Percentiles rank a stretch among this genome's conserved stretches.
Evolutionary conservation across 2,113 vertebrate genomes (phyloP).

Genomic region (Chloropsis hardwickii): DNA sequence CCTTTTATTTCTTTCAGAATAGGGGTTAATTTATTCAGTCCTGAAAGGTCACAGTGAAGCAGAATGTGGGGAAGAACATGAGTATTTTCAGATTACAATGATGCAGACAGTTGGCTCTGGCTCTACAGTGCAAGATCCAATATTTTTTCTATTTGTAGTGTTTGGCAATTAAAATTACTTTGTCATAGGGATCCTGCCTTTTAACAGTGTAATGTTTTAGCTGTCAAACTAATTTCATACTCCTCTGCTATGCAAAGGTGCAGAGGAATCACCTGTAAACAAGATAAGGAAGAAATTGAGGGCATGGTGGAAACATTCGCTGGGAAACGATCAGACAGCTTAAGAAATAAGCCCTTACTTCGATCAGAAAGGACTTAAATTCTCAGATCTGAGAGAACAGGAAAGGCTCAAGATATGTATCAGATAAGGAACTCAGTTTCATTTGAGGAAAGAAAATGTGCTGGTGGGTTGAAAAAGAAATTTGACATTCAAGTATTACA

Average conservation of each 20-base stretch:
- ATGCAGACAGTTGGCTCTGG: background rate
- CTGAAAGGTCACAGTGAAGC: background rate
- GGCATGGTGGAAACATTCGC: background rate
- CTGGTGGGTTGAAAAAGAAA: background rate
- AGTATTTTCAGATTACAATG: background rate
- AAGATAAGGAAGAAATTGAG: background rate
- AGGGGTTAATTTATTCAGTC: background rate
- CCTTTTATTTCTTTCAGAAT: background rate
- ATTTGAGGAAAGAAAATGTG: background rate
- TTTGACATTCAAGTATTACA: background rate
- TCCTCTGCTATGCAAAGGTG: background rate
- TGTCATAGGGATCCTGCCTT: background rate
- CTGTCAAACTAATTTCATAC: background rate
- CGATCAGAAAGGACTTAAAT: background rate
- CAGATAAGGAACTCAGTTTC: background rate
- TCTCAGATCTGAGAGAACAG: background rate
- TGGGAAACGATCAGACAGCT: background rate
- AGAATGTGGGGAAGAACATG: background rate
- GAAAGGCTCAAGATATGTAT: background rate
- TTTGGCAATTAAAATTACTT: background rate
- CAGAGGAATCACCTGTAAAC: background rate
- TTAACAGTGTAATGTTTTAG: background rate
- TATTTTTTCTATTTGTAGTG: background rate
- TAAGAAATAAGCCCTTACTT: constrained; percentile 1
- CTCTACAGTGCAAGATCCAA: background rate